These are phyloP conservation scores for Solenopsis invicta DNA, from an alignment of 1,140 invertebrate species.

Conservation along the genomic window DNA sequence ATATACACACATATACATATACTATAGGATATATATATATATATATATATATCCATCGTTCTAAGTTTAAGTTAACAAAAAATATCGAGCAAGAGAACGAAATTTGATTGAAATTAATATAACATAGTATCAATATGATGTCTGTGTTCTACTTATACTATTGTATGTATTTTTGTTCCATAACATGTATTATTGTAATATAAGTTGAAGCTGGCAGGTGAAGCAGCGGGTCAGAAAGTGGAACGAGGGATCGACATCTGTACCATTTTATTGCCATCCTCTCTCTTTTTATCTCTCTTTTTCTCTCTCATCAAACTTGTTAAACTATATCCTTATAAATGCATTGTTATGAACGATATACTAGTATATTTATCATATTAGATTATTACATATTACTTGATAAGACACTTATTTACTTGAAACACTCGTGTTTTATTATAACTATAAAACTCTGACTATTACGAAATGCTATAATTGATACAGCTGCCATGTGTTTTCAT, in stretches of 20 bases:
- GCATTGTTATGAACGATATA: conserved; percentile 69
- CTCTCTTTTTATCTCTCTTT: not conserved
- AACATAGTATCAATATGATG: conserved; percentile 77
- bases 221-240: conserved; percentile 78
- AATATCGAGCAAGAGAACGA: conserved; percentile 55
- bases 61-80: conserved; percentile 76
- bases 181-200: conserved; percentile 78
- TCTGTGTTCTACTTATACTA: conserved; percentile 81
- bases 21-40: conserved; percentile 80
- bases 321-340: conserved; percentile 72
- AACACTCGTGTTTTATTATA: conserved; percentile 66
- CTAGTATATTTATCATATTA: conserved; percentile 61
- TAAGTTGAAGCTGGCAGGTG: conserved; percentile 79
- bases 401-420: conserved; percentile 67
- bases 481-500: conserved; percentile 70
- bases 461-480: conserved; percentile 64
- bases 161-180: conserved; percentile 81
- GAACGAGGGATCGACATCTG: conserved; percentile 75
- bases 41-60: conserved; percentile 79
- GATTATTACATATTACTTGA: conserved; percentile 70
- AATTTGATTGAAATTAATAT: conserved; percentile 72
- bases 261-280: conserved; percentile 70
- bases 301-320: conserved; percentile 64
- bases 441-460: conserved; percentile 65
- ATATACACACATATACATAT: conserved; percentile 77